phyloP scores from a whole-genome alignment of 2,797 vertebrate species.

The Chiroxiphia lanceolata region DNA sequence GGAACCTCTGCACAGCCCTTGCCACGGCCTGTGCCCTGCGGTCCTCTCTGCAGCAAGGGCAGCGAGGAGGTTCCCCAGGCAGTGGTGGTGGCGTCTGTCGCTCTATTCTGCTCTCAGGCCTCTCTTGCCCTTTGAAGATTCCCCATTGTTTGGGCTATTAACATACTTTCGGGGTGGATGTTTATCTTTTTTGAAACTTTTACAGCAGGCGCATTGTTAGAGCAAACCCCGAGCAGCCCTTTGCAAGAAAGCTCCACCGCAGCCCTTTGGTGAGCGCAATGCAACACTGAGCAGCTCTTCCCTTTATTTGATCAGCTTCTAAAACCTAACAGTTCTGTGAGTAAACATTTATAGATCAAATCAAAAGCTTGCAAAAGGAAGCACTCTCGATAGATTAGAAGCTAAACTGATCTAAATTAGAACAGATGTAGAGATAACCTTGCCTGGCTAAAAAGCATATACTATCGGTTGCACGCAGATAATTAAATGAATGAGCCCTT shows the following conservation, averaged over 20 bases:
- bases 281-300: conserved; percentile 35
- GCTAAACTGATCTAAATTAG: conserved; percentile 76
- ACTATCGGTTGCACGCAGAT: conserved; percentile 78
- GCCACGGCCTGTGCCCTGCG: not conserved
- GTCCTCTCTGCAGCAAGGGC: not conserved
- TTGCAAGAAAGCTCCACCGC: not conserved
- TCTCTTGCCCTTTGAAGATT: conserved; percentile 67
- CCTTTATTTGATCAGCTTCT: conserved; percentile 75
- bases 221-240: conserved; percentile 31
- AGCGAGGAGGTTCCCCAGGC: not conserved
- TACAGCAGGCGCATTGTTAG: conserved; percentile 51
- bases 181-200: conserved; percentile 75
- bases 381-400: conserved; percentile 70
- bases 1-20: not conserved
- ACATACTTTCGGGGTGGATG: conserved; percentile 70
- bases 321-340: conserved; percentile 75
- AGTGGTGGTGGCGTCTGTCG: not conserved
- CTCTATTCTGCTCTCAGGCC: conserved; percentile 36
- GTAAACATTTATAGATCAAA: conserved; percentile 75
- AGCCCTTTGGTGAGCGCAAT: conserved; percentile 42
- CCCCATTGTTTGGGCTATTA: conserved; percentile 71
- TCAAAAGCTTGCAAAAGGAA: conserved; percentile 67
- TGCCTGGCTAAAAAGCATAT: conserved; percentile 80
- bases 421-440: conserved; percentile 73
- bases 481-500: conserved; percentile 84